Base-by-base conservation (phyloP, 92 coral and sea anemone genomes). In the Porites evermanni region DNA sequence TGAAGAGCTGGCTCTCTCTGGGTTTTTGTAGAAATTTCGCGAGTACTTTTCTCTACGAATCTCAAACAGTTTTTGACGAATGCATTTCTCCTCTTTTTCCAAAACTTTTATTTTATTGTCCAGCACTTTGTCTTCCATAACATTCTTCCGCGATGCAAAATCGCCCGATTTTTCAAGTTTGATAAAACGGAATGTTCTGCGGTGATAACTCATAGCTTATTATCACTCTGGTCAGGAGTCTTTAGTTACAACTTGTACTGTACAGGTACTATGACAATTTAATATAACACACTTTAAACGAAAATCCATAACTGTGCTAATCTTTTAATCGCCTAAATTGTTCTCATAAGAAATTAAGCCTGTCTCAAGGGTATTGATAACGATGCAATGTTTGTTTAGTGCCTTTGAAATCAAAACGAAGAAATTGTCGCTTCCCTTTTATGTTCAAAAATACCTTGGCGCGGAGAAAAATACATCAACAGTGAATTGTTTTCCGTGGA, bases 31-130 rank as follows among this genome's bases (percentile, higher is more conserved):
- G 44, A 91, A 91, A 29, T 50, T 47, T 38, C 91, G 75, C 7
- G 94, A 91, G 66, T 91, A 91, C 74, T 82, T 91, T 18, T 91
- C 94, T 74, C 88, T 84, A 7, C 84, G 84, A 21, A 91, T 81
- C 67, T 86, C 81, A 26, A 18, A 59, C 23, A 91, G 70, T 64
- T 91, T 90, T 65, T 87, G 80, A 7, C 70, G 76, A 6, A 72
- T 75, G 4, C 1, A 1, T 24, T 64, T 79, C 66, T 87, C 88
- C 59, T 88, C 83, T 21, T 78, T 81, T 56, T 87, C 88, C 53
- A 68, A 71, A 19, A 70, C 72, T 77, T 81, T 82, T n/a, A 91
- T 44, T 78, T 83, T 82, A 18, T 63, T 87, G 50, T 83, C 84
- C 50, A 91, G 71, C 47, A 87, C 13, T 24, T 83, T 77, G 64